Conservation (phyloP, 2,113 vertebrate species). For the Epinephelus lanceolatus region DNA sequence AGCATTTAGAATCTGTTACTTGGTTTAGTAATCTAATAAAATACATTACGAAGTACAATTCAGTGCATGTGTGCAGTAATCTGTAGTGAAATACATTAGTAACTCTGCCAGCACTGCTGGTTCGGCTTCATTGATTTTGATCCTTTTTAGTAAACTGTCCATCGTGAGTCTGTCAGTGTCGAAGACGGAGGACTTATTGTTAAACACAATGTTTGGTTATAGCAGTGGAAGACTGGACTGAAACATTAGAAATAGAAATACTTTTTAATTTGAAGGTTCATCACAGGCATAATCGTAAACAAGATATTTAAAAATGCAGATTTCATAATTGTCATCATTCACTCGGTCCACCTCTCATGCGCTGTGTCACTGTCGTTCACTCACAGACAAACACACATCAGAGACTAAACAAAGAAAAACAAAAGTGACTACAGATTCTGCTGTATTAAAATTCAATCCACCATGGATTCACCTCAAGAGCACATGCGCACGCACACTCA, state of each 20-base stretch:
- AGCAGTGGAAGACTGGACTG: background rate
- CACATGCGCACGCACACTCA: conserved; percentile 17
- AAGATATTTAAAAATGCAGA: conserved; percentile 86
- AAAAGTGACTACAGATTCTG: conserved; percentile 71
- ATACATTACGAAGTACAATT: too few species aligned
- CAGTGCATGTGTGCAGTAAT: too few species aligned
- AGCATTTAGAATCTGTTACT: too few species aligned
- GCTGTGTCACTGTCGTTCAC: background rate
- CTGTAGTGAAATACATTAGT: too few species aligned
- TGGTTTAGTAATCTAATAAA: too few species aligned
- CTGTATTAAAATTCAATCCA: conserved; percentile 77
- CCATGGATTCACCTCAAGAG: conserved; percentile 37
- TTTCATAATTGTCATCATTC: conserved; percentile 66
- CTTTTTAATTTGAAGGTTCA: conserved; percentile 86
- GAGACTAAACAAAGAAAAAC: conserved; percentile 58
- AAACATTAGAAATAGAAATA: conserved; percentile 80
- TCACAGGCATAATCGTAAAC: conserved; percentile 84
- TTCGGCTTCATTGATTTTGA: too few species aligned
- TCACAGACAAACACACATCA: conserved; percentile 35
- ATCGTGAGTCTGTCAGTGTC: too few species aligned
- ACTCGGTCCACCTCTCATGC: conserved; percentile 39
- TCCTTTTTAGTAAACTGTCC: too few species aligned
- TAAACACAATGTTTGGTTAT: background rate
- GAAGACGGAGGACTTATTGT: too few species aligned
- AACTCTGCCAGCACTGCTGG: too few species aligned